Evolutionary conservation across 2,797 vertebrate genomes (phyloP).

Genomic region (Helostoma temminkii): DNA sequence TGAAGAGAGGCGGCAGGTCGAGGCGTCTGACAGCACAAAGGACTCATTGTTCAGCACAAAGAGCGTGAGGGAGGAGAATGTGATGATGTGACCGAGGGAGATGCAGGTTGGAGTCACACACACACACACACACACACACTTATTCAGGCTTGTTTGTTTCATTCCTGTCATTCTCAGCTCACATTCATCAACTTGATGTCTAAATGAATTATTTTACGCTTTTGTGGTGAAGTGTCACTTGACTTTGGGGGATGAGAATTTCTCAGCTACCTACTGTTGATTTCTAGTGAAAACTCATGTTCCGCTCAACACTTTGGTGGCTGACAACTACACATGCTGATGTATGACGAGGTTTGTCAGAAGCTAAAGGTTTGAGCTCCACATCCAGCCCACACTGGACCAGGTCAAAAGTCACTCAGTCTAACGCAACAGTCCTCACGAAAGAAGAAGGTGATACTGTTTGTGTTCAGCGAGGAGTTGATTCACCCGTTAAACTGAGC

Average conservation of each 20-base stretch:
- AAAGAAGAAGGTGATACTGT: too few relatives aligned
- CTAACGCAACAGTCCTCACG: too few relatives aligned
- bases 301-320: too few relatives aligned
- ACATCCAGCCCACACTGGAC: too few relatives aligned
- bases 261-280: constrained; percentile 13
- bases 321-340: too few relatives aligned
- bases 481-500: too few relatives aligned
- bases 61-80: constrained; percentile 56
- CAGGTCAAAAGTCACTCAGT: too few relatives aligned
- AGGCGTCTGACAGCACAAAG: constrained; percentile 65
- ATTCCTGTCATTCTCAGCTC: constrained; percentile 19
- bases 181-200: constrained; percentile 45
- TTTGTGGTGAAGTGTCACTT: constrained; percentile 36
- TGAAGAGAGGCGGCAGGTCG: constrained; percentile 54
- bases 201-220: neutral
- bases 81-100: constrained; percentile 42
- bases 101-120: constrained; percentile 26
- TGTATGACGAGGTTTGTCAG: too few relatives aligned
- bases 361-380: too few relatives aligned
- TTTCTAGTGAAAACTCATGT: neutral
- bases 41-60: constrained; percentile 61
- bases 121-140: constrained; percentile 35
- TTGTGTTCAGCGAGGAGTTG: too few relatives aligned
- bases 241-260: constrained; percentile 17
- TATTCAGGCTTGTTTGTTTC: constrained; percentile 10